phyloP scores from a whole-genome alignment of 1,140 invertebrate genomes.

The Limonius californicus region DNA sequence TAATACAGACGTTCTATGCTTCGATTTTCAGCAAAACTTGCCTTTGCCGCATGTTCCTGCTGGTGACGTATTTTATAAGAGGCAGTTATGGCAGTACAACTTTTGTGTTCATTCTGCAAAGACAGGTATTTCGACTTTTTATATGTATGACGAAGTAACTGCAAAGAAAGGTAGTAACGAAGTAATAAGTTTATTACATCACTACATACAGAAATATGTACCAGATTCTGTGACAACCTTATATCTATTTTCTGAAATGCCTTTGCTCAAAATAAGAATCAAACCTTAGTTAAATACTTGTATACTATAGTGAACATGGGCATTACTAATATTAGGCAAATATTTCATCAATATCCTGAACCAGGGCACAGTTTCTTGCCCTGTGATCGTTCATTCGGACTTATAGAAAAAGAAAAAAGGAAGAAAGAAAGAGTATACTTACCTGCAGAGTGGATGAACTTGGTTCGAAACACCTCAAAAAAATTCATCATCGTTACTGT shows the following conservation, averaged over 20 bases:
- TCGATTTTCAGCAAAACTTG: too few relatives aligned
- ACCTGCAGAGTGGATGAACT: background rate
- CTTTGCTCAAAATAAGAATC: background rate
- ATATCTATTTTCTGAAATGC: background rate
- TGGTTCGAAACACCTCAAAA: too few relatives aligned
- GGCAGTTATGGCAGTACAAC: too few relatives aligned
- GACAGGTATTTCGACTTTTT: too few relatives aligned
- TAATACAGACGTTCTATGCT: too few relatives aligned
- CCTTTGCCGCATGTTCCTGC: too few relatives aligned
- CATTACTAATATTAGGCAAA: slow-evolving; percentile 1
- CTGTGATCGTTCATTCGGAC: slow-evolving; percentile 1
- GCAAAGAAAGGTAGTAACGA: too few relatives aligned
- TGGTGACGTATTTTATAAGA: too few relatives aligned
- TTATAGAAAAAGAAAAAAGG: slow-evolving; percentile 16
- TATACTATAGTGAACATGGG: too few relatives aligned
- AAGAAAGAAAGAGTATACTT: slow-evolving; percentile 7
- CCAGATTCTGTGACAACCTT: background rate
- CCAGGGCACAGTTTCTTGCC: slow-evolving; percentile 15
- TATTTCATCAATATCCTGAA: slow-evolving; percentile 15
- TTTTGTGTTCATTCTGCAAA: too few relatives aligned
- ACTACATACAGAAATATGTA: background rate
- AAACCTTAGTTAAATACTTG: background rate
- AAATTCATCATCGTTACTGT: too few relatives aligned
- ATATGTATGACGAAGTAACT: too few relatives aligned
- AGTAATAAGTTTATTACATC: background rate